A percentile compares a stretch with the other conserved stretches of the same genome.
phyloP scores from a whole-genome alignment of 1,140 invertebrate species.

The Armadillidium nasatum region DNA sequence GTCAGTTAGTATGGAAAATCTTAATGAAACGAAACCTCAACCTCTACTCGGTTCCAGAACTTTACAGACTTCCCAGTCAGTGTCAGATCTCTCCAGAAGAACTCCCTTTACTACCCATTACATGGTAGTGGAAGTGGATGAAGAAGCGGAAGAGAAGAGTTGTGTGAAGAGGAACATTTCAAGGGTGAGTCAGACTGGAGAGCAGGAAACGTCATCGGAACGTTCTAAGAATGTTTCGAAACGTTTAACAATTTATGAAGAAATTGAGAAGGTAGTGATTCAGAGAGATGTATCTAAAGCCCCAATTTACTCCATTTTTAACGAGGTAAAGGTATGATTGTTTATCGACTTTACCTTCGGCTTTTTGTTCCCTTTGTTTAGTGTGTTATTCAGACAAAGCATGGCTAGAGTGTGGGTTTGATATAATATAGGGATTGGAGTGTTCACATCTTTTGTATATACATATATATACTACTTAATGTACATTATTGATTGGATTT shows the following conservation, averaged over 20 bases:
- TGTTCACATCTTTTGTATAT: too few relatives aligned
- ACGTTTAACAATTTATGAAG: slow-evolving; percentile 43
- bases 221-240: slow-evolving; percentile 21
- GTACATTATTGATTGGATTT: too few relatives aligned
- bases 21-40: slow-evolving; percentile 17
- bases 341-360: too few relatives aligned
- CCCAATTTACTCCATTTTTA: slow-evolving; percentile 44
- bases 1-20: slow-evolving; percentile 40
- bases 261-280: slow-evolving; percentile 38
- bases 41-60: slow-evolving; percentile 17
- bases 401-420: too few relatives aligned
- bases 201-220: neutral
- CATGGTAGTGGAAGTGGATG: slow-evolving; percentile 37
- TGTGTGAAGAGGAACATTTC: slow-evolving; percentile 26
- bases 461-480: too few relatives aligned
- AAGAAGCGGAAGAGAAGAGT: slow-evolving; percentile 25
- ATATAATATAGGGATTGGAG: too few relatives aligned
- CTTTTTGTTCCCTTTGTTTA: too few relatives aligned
- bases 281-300: slow-evolving; percentile 39
- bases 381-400: too few relatives aligned
- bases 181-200: slow-evolving; percentile 28
- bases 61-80: slow-evolving; percentile 30
- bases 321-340: neutral
- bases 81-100: slow-evolving; percentile 29
- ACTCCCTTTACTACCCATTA: slow-evolving; percentile 28